Evolutionary conservation across 2,797 vertebrate genomes (phyloP), one percentile per base, ranked within the genome.

Genomic region (Botia almorhae): DNA sequence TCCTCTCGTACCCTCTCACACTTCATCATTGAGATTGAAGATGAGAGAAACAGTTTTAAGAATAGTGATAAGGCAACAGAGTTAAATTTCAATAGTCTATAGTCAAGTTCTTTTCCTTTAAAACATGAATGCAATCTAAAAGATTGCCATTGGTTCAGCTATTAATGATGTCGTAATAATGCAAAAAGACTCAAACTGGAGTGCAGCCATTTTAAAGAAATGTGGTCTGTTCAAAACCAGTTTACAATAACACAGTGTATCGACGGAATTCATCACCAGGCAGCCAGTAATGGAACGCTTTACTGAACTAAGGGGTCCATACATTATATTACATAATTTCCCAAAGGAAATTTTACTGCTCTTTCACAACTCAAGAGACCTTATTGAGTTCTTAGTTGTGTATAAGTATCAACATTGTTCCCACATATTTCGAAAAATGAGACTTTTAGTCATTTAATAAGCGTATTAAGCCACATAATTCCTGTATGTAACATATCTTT

Each of bases 261-360:
- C 92, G 92, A 90, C 90, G 90, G 91, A 89, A 93, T 95, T 94
- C 90, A 94, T 94, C 93, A 94, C 87, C 74, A 81, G 88, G 85
- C 87, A 84, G 88, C 81, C 82, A 46, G 10, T 90, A 87, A 83
- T 84, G 69, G 83, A 1, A 77, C n/a, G 17, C 26, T 58, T 7
- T 17, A 48, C 6, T 43, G 21, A 48, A 77, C 67, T 69, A 60
- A 77, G 36, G 46, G 6, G 46, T 39, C 51, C 26, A 17, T n/a
- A 21, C 2, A 78, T 70, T 39, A 39, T 19, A 64, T 14, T n/a
- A 11, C 19, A 64, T 71, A 53, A 79, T 78, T 53, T 43, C 60
- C 60, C 60, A 7, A 6, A 33, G 60, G 23, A 61, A 61, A 61
- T 61, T 26, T 16, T 29, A 29, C 16, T 12, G 21, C 4, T 23